A percentile compares a stretch with the other conserved stretches of the same genome.
Evolutionary conservation across 2,888 invertebrate species (phyloP).

Genomic region (Cepaea hortensis): DNA sequence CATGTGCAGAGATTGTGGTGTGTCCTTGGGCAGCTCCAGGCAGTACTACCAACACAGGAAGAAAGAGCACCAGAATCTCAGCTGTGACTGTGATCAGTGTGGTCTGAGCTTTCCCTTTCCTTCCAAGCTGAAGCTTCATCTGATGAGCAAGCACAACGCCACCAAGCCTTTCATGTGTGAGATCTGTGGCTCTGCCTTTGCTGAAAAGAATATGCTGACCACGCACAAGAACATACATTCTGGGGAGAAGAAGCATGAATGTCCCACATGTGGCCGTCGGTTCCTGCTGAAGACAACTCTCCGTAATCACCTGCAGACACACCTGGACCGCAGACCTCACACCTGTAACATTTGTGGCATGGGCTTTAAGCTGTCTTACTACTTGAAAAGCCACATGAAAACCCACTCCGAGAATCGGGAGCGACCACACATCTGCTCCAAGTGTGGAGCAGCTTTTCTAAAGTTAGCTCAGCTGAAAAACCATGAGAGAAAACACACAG

Average conservation of each 20-base stretch:
- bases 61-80: conserved; percentile 9
- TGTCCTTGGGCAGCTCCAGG: background rate
- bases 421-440: conserved; percentile 33
- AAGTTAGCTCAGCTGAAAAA: conserved; percentile 29
- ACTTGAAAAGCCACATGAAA: conserved; percentile 40
- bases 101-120: conserved; percentile 20
- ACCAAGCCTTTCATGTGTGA: conserved; percentile 44
- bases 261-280: conserved; percentile 16
- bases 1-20: conserved; percentile 21
- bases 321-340: conserved; percentile 31
- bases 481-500: conserved; percentile 41
- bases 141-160: conserved; percentile 40
- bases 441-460: conserved; percentile 30
- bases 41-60: conserved; percentile 24
- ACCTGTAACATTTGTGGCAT: conserved; percentile 37
- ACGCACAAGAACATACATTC: conserved; percentile 36
- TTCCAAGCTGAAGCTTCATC: conserved; percentile 35
- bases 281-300: conserved; percentile 38
- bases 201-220: conserved; percentile 27
- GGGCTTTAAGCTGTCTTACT: conserved; percentile 34
- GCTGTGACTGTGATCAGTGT: conserved; percentile 25
- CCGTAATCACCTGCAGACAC: conserved; percentile 35
- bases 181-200: conserved; percentile 41
- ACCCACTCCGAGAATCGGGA: conserved; percentile 18
- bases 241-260: conserved; percentile 35